phyloP scores from a whole-genome alignment of 2,797 vertebrate species.

The Neopelma chrysocephalum region DNA sequence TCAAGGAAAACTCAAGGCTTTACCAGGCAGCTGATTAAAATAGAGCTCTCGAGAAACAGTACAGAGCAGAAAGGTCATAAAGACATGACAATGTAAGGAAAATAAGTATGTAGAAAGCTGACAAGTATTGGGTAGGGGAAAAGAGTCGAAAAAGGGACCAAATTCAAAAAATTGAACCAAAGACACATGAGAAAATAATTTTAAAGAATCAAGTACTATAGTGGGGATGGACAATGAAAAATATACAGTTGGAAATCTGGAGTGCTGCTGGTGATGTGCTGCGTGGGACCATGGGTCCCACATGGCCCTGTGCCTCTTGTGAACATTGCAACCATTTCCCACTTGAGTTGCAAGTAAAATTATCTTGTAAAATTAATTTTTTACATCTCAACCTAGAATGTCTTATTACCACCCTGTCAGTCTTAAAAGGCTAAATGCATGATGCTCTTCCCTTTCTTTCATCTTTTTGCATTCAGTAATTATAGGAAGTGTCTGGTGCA shows the following conservation, averaged over 20 bases:
- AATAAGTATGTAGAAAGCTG: neutral
- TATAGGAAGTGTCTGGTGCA: neutral
- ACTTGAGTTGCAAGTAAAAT: neutral
- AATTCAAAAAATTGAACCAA: neutral
- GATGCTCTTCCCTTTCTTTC: neutral
- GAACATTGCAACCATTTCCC: neutral
- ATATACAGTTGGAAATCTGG: neutral
- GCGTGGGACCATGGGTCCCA: neutral
- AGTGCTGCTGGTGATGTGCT: neutral
- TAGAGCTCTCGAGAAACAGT: neutral
- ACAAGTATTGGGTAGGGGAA: neutral
- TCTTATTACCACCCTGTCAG: neutral
- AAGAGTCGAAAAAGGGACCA: neutral
- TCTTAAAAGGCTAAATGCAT: neutral
- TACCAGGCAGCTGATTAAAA: neutral
- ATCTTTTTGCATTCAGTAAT: neutral
- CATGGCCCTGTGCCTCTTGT: neutral
- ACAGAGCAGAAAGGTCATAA: neutral
- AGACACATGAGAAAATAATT: neutral
- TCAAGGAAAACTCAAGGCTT: neutral
- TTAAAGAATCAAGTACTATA: neutral
- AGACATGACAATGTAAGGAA: neutral
- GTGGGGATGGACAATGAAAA: neutral
- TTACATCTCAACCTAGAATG: neutral
- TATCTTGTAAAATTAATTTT: neutral